phyloP scores from a whole-genome alignment of 2,797 vertebrate genomes.

The Hemitrygon akajei region DNA sequence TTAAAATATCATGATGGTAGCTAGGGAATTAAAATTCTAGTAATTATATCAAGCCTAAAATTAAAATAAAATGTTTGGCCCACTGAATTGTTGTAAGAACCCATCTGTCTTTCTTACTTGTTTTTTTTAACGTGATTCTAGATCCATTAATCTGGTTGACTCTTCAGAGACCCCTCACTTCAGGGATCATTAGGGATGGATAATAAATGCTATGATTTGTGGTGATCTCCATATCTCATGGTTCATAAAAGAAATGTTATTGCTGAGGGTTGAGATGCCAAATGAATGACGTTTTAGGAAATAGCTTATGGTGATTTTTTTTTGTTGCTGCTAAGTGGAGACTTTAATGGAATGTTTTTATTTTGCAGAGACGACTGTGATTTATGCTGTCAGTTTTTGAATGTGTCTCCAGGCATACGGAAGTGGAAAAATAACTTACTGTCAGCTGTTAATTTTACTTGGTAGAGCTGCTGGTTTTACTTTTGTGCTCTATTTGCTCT shows the following conservation, averaged over 20 bases:
- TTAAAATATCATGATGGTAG: no score
- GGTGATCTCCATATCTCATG: no score
- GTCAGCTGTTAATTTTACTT: slow-evolving; percentile 22
- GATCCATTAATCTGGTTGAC: no score
- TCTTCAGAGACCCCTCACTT: no score
- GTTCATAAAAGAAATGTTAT: not conserved
- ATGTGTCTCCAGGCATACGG: not conserved
- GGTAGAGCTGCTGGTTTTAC: not conserved
- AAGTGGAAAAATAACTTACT: not conserved
- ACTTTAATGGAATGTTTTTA: not conserved
- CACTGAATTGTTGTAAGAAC: no score
- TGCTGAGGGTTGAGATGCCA: not conserved
- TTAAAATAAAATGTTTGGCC: no score
- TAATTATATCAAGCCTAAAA: no score
- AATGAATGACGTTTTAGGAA: not conserved
- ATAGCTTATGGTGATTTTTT: not conserved
- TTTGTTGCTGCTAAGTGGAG: not conserved
- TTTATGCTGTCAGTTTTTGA: not conserved
- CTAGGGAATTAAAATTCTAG: no score
- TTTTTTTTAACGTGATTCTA: no score
- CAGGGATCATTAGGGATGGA: no score
- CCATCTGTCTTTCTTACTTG: no score
- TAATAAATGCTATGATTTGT: no score
- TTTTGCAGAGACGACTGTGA: not conserved
- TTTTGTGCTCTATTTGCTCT: not conserved